These are phyloP conservation scores for Leiothrix lutea DNA, from an alignment of 2,113 vertebrate species.

Conservation along the genomic window DNA sequence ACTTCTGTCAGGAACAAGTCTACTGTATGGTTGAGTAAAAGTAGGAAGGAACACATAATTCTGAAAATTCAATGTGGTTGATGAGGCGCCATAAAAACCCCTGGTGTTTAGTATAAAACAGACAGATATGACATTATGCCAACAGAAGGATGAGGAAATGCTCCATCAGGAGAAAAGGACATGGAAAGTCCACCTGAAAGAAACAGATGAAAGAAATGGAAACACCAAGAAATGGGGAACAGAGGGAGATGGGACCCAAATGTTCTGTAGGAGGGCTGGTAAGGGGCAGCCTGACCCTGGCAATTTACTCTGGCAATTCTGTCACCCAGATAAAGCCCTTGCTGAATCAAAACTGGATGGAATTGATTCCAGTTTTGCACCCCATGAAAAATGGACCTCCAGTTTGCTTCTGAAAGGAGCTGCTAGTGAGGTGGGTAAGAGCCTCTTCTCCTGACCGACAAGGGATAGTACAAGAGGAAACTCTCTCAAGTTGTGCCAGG, in stretches of 20 bases:
- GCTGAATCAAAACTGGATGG: not conserved
- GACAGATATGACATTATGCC: not conserved
- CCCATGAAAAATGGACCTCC: not conserved
- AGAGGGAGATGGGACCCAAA: not conserved
- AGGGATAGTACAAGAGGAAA: not conserved
- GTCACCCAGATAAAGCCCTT: not conserved
- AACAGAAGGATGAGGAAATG: conserved; percentile 2
- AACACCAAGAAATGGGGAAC: not conserved
- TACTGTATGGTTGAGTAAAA: conserved; percentile 22
- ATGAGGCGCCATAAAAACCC: not conserved
- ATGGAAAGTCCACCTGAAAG: not conserved
- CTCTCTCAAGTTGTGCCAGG: not conserved
- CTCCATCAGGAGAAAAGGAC: not conserved
- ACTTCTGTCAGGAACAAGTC: conserved; percentile 31
- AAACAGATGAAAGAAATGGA: not conserved
- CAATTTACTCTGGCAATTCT: not conserved
- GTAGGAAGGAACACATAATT: conserved; percentile 24
- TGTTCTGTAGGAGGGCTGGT: not conserved
- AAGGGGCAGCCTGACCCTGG: not conserved
- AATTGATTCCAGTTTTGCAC: not conserved
- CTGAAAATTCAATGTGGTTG: not conserved
- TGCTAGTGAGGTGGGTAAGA: not conserved
- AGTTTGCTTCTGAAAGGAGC: not conserved
- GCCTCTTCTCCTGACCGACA: not conserved
- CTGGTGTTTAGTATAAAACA: not conserved